Conservation (phyloP, 2,113 vertebrate genomes). For the Procavia capensis region DNA sequence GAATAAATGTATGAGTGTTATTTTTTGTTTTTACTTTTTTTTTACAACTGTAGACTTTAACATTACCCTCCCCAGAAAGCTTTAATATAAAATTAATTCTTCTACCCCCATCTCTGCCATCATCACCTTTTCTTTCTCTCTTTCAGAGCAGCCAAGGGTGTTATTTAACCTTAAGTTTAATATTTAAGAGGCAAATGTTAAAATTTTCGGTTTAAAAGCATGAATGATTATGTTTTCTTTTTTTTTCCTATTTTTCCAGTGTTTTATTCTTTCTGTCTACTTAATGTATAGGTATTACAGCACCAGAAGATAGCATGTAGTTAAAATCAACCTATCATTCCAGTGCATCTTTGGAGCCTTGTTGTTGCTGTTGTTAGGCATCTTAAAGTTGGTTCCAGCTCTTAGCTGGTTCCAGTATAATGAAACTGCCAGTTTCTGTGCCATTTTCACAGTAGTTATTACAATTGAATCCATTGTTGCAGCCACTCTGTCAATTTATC, state of each 20-base stretch:
- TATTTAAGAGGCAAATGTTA: background rate
- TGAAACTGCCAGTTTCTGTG: too few relatives aligned
- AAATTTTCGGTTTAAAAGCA: conserved; percentile 3
- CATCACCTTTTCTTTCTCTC: background rate
- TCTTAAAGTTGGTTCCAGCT: too few relatives aligned
- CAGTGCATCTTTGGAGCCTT: background rate
- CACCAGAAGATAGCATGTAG: background rate
- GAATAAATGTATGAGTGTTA: background rate
- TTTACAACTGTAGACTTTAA: background rate
- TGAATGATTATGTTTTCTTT: background rate
- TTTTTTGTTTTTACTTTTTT: background rate
- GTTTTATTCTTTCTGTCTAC: background rate
- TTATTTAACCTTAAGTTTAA: background rate
- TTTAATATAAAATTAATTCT: conserved; percentile 4
- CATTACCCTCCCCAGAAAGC: background rate
- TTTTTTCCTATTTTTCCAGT: background rate
- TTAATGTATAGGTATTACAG: background rate
- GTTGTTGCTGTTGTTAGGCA: background rate
- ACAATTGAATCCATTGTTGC: too few relatives aligned
- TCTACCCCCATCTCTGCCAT: background rate
- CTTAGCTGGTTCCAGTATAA: too few relatives aligned
- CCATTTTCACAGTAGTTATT: too few relatives aligned
- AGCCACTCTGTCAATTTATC: too few relatives aligned
- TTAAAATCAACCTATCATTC: background rate
- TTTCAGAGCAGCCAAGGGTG: background rate